Conservation (phyloP, 2,888 invertebrate species). For the Caenorhabditis drosophilae region DNA sequence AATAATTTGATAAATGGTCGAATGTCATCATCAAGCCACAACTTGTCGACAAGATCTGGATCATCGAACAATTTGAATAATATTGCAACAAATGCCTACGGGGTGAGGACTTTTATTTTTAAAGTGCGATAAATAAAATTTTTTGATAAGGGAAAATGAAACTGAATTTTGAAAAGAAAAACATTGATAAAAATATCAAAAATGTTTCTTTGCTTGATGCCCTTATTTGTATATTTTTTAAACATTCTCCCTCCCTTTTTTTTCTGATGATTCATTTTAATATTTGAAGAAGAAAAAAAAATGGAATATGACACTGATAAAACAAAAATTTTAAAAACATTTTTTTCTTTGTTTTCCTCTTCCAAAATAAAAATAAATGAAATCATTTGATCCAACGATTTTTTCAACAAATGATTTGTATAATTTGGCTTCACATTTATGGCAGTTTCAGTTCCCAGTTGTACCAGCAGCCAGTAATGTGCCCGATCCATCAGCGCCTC, state of each 20-base stretch:
- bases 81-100: conserved; percentile 25
- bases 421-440: conserved; percentile 19
- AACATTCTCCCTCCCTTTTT: no score
- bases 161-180: no score
- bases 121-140: no score
- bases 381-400: conserved; percentile 23
- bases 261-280: no score
- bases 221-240: not conserved
- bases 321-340: not conserved
- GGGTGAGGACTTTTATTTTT: no score
- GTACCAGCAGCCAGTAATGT: conserved; percentile 15
- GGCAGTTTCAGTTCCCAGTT: conserved; percentile 38
- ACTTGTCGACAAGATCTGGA: conserved; percentile 36
- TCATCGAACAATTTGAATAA: conserved; percentile 45
- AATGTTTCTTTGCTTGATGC: not conserved
- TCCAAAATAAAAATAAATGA: no score
- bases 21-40: conserved; percentile 43
- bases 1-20: conserved; percentile 34
- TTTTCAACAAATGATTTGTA: conserved; percentile 25
- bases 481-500: conserved; percentile 28
- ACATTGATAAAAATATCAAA: no score
- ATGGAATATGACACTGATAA: not conserved
- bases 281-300: conserved; percentile 1
- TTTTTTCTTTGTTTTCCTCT: no score
- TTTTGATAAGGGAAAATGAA: no score